Evolutionary conservation across 2,113 vertebrate genomes (phyloP).

Genomic region (Zonotrichia leucophrys): DNA sequence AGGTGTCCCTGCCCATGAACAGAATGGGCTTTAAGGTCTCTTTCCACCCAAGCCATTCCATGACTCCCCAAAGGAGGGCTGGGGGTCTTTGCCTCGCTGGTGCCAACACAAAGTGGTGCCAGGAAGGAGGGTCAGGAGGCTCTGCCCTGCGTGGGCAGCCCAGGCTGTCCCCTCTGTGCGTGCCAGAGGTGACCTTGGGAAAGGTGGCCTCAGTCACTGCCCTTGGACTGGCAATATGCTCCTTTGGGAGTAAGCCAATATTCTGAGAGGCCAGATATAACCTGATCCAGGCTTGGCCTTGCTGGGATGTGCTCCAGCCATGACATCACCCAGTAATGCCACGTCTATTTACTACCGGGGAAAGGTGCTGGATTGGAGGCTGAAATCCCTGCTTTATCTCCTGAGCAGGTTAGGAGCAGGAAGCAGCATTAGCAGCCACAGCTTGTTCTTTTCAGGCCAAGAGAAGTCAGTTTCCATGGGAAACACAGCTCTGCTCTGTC

Average conservation of each 20-base stretch:
- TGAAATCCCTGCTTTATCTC: slow-evolving; percentile 46
- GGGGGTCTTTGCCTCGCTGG: fast-evolving
- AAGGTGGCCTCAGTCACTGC: slow-evolving; percentile 25
- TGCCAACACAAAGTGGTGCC: not conserved
- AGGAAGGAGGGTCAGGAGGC: not conserved
- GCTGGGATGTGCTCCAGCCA: slow-evolving; percentile 35
- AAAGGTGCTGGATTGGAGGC: slow-evolving; percentile 11
- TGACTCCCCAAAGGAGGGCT: not conserved
- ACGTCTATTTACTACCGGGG: slow-evolving; percentile 29
- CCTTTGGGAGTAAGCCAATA: slow-evolving; percentile 47
- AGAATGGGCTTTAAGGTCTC: not conserved
- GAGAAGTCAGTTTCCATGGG: not conserved
- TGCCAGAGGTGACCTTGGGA: slow-evolving; percentile 45
- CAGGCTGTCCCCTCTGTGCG: not conserved
- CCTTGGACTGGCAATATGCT: slow-evolving; percentile 35
- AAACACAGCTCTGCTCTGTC: not conserved
- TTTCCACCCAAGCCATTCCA: not conserved
- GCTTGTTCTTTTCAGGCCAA: not conserved
- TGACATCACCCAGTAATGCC: slow-evolving; percentile 43
- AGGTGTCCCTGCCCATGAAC: not conserved
- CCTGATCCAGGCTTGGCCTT: slow-evolving; percentile 56
- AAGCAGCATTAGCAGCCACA: slow-evolving; percentile 25
- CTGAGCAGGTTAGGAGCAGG: slow-evolving; percentile 41
- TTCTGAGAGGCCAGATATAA: slow-evolving; percentile 33
- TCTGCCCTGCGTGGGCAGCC: not conserved